These are phyloP conservation scores for Polyodon spathula DNA, from an alignment of 2,113 vertebrate species.

Conservation along the genomic window DNA sequence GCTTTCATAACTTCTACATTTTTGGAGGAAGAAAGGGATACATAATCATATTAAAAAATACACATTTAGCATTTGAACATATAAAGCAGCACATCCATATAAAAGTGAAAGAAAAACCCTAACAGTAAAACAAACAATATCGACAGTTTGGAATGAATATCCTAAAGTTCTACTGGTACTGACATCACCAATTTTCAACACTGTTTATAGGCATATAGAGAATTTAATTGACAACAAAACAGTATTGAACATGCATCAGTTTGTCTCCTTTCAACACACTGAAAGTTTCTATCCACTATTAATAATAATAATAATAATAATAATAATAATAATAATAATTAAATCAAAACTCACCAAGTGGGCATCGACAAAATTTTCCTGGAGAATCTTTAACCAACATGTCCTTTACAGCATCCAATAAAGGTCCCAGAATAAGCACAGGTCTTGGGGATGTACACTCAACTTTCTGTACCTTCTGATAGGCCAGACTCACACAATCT, in stretches of 20 bases:
- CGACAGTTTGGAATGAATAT: too few species aligned
- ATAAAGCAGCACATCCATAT: too few species aligned
- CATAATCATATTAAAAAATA: constrained; percentile 1
- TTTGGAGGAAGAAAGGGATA: constrained; percentile 6
- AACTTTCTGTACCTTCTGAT: constrained; percentile 88
- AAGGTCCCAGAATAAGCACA: constrained; percentile 79
- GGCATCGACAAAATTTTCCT: constrained; percentile 82
- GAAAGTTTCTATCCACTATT: too few species aligned
- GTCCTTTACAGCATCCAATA: constrained; percentile 85
- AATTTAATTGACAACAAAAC: too few species aligned
- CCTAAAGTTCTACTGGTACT: too few species aligned
- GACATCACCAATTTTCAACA: too few species aligned
- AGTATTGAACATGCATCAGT: too few species aligned
- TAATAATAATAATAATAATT: neutral
- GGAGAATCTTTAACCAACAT: constrained; percentile 84
- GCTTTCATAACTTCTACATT: constrained; percentile 92
- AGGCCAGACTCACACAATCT: constrained; percentile 79
- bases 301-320: neutral
- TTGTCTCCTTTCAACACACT: too few species aligned
- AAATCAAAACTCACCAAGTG: constrained; percentile 63
- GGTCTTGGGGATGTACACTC: constrained; percentile 76
- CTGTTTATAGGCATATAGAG: too few species aligned
- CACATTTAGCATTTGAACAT: too few species aligned
- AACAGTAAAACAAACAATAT: too few species aligned
- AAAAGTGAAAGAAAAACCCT: too few species aligned